phyloP scores from a whole-genome alignment of 2,113 vertebrate species.

The Myrmecobius fasciatus region DNA sequence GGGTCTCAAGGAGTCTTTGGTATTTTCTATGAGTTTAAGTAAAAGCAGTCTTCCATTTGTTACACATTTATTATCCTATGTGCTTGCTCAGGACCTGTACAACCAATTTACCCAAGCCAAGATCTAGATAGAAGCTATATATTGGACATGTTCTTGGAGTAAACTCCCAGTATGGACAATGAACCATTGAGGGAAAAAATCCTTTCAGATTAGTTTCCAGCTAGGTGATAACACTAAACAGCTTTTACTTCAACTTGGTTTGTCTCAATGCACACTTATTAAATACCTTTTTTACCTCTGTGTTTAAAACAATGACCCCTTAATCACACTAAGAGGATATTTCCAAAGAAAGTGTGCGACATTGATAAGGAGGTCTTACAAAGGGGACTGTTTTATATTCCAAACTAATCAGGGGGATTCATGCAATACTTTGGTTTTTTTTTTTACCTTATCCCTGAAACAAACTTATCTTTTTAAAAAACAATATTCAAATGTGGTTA shows the following conservation, averaged over 20 bases:
- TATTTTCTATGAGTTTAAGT: background rate
- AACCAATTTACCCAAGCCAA: background rate
- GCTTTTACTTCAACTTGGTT: background rate
- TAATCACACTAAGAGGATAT: background rate
- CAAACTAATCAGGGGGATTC: background rate
- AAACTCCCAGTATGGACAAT: background rate
- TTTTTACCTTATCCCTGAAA: background rate
- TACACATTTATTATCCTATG: background rate
- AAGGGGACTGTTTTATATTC: background rate
- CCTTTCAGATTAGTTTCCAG: background rate
- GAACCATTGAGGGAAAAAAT: background rate
- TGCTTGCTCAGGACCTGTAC: background rate
- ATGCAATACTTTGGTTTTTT: background rate
- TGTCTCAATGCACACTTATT: background rate
- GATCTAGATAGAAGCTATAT: background rate
- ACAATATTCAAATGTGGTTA: background rate
- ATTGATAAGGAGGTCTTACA: background rate
- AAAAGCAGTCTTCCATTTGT: background rate
- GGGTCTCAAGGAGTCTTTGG: background rate
- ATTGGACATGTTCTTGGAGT: background rate
- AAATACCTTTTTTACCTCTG: background rate
- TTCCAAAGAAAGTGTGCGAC: slow-evolving; percentile 9
- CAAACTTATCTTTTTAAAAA: background rate
- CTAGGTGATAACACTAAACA: background rate
- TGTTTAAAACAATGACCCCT: background rate